These are phyloP conservation scores for Stomatorhinus walkeri DNA, from an alignment of 2,797 vertebrate species.

Conservation along the genomic window DNA sequence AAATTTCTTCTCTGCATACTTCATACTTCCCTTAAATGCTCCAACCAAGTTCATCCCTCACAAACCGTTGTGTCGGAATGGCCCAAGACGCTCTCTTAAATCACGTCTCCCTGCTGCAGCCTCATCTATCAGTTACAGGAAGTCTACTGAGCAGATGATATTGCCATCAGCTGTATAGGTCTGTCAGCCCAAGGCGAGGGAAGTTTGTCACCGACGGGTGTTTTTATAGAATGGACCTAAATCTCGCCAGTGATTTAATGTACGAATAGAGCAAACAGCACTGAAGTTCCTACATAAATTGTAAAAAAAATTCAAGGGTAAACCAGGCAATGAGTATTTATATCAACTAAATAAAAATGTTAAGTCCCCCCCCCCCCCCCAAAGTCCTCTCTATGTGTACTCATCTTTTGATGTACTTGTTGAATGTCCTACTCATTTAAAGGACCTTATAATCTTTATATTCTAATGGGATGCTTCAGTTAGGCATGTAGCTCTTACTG, in stretches of 20 bases:
- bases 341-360: slow-evolving; percentile 1
- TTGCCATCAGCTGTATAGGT: slow-evolving; percentile 44
- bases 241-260: not conserved
- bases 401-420: not conserved
- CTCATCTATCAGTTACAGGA: slow-evolving; percentile 37
- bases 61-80: slow-evolving; percentile 29
- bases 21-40: not conserved
- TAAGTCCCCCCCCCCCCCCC: no score
- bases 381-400: not conserved
- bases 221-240: slow-evolving; percentile 9
- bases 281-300: not conserved
- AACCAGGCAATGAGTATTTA: not conserved
- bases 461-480: not conserved
- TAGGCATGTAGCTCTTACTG: not conserved
- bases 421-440: not conserved
- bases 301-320: not conserved
- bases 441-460: not conserved
- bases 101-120: slow-evolving; percentile 36
- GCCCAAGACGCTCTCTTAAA: slow-evolving; percentile 38
- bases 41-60: not conserved
- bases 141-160: slow-evolving; percentile 31
- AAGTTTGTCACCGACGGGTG: slow-evolving; percentile 24
- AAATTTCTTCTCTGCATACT: not conserved
- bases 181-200: slow-evolving; percentile 37
- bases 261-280: not conserved